phyloP scores from a whole-genome alignment of 2,888 invertebrate species.

The Gandaritis pyraliata region DNA sequence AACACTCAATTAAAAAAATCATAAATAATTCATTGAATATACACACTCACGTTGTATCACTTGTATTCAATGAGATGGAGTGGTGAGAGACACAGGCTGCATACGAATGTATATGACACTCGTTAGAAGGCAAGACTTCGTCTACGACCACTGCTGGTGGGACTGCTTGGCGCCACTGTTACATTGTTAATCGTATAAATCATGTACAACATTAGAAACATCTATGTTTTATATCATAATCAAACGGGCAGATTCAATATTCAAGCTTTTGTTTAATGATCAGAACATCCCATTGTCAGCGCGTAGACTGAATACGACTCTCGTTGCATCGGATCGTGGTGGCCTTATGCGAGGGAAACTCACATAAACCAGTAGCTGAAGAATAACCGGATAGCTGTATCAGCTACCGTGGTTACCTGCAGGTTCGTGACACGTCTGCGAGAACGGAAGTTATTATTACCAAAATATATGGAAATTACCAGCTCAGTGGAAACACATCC shows the following conservation, averaged over 20 bases:
- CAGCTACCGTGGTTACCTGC: slow-evolving; percentile 50
- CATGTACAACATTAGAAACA: neutral
- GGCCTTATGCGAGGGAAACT: slow-evolving; percentile 19
- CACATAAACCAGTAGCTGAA: slow-evolving; percentile 40
- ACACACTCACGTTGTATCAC: slow-evolving; percentile 52
- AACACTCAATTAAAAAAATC: slow-evolving; percentile 64
- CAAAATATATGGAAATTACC: slow-evolving; percentile 79
- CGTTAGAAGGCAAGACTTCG: slow-evolving; percentile 48
- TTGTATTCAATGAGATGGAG: slow-evolving; percentile 66
- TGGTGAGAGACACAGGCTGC: slow-evolving; percentile 57
- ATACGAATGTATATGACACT: slow-evolving; percentile 67
- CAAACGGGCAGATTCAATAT: neutral
- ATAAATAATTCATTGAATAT: slow-evolving; percentile 67
- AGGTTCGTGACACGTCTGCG: slow-evolving; percentile 66
- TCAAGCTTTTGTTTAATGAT: neutral
- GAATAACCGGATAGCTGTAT: slow-evolving; percentile 44
- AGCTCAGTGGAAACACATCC: slow-evolving; percentile 68
- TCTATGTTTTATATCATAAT: neutral
- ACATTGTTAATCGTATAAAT: slow-evolving; percentile 8
- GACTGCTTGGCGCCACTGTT: slow-evolving; percentile 68
- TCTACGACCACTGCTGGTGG: slow-evolving; percentile 45
- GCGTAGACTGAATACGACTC: neutral
- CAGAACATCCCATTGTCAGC: slow-evolving; percentile 18
- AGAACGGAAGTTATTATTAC: slow-evolving; percentile 78
- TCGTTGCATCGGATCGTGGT: slow-evolving; percentile 9